Evolutionary conservation across 1,140 invertebrate genomes (phyloP).

Genomic region (Ruditapes philippinarum): DNA sequence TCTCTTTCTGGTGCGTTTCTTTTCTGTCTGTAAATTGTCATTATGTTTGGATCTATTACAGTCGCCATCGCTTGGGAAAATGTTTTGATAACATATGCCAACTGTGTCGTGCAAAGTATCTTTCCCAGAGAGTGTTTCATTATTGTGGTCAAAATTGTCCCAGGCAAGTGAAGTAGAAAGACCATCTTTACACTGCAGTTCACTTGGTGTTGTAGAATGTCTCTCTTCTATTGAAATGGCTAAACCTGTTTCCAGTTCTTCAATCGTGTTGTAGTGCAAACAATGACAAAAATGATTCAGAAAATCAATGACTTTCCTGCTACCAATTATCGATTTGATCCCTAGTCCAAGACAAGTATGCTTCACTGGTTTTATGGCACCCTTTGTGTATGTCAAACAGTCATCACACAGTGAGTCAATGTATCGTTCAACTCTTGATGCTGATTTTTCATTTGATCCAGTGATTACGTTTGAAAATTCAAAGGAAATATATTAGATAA

Average conservation of each 20-base stretch:
- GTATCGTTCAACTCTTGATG: background rate
- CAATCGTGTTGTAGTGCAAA: constrained; percentile 28
- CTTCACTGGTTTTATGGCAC: constrained; percentile 22
- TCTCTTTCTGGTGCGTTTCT: background rate
- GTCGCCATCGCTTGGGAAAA: background rate
- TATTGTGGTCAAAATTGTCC: constrained; percentile 87
- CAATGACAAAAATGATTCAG: constrained; percentile 48
- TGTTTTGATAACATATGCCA: constrained; percentile 81
- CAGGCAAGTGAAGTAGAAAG: constrained; percentile 84
- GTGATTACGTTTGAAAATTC: no score
- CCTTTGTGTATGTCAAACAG: background rate
- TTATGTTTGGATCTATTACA: background rate
- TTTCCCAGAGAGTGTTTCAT: constrained; percentile 86
- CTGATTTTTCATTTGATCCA: background rate
- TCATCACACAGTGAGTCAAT: constrained; percentile 39
- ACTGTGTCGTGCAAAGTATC: constrained; percentile 87
- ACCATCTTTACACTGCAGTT: constrained; percentile 66
- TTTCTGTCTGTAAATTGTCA: background rate
- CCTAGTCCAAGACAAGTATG: constrained; percentile 45
- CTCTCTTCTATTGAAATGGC: background rate
- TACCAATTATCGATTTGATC: constrained; percentile 47
- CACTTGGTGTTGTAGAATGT: constrained; percentile 68
- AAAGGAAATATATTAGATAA: no score
- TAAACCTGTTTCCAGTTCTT: constrained; percentile 46
- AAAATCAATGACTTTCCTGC: constrained; percentile 57